Conservation (phyloP, 2,113 vertebrate species). For the Tragelaphus scriptus region DNA sequence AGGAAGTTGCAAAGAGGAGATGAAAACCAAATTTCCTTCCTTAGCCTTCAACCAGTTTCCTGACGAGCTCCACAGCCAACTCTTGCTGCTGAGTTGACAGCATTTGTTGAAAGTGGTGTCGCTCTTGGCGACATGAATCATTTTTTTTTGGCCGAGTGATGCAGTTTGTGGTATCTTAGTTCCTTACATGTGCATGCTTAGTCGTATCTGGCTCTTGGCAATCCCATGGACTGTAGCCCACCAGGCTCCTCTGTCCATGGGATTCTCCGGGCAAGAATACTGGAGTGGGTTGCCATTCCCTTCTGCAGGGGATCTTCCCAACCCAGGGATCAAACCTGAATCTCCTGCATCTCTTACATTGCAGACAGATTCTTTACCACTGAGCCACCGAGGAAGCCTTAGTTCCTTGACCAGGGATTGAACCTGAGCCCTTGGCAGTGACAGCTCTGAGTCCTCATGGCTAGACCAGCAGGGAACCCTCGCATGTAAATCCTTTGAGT, state of each 20-base stretch:
- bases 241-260: neutral
- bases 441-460: neutral
- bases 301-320: neutral
- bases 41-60: neutral
- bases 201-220: neutral
- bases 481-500: neutral
- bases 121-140: too few relatives aligned
- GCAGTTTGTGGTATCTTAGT: neutral
- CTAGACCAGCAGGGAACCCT: neutral
- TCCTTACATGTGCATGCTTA: neutral
- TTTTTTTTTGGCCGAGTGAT: neutral
- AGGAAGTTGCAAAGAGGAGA: neutral
- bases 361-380: neutral
- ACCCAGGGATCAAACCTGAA: neutral
- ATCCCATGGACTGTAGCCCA: neutral
- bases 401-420: neutral
- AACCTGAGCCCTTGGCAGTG: neutral
- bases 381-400: neutral
- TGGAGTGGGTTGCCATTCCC: neutral
- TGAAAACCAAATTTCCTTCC: neutral
- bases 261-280: neutral
- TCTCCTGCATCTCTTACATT: neutral
- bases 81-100: too few relatives aligned
- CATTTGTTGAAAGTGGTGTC: neutral
- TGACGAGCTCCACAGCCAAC: rapidly evolving